Base-by-base conservation (phyloP, 2,888 invertebrate genomes). In the Fragum fragum region DNA sequence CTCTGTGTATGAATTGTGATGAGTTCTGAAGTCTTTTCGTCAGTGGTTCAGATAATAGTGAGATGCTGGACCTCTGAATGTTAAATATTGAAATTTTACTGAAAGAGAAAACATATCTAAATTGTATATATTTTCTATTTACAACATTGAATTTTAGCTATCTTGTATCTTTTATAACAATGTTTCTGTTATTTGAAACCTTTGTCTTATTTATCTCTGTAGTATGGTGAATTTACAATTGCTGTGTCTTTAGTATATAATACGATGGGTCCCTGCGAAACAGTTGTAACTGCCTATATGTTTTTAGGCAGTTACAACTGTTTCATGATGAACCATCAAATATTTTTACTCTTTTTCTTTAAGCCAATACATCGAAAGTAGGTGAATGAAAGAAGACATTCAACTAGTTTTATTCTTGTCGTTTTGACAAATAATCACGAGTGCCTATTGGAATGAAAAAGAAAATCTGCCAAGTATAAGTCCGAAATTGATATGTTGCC, bases 81-180 rank as follows among this genome's bases (percentile, higher is more conserved):
- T 61, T 61, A 61, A 61, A 61, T 61, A 61, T 61, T 14, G 28
- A 57, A 61, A 32, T 61, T 61, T 61, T 32, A 29, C 29, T 16
- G 16, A 61, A 32, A 29, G n/a, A 32, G 55, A 26, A 32, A 14
- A 61, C 61, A 61, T 61, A 61, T 61, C 61, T 61, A 61, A 29
- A n/a, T 29, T 61, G 61, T 61, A 61, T 61, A 61, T 61, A 61
- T 61, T 61, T 3, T 21, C 61, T 61, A 61, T 61, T 61, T 61
- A 61, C 61, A 57, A 61, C 18, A 61, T 32, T 32, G 61, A 61
- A 61, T 61, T 61, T 61, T 32, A 32, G 28, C 21, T 26, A 57
- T 57, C 57, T 57, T 57, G 21, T 57, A 26, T 57, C 26, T 26
- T 57, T 57, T 57, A 26, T 57, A 11, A 57, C 23, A 6, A 57